A percentile compares a stretch with the other conserved stretches of the same genome.
These are phyloP conservation scores for Nineta flava DNA, from an alignment of 2,888 invertebrate genomes.

Conservation along the genomic window DNA sequence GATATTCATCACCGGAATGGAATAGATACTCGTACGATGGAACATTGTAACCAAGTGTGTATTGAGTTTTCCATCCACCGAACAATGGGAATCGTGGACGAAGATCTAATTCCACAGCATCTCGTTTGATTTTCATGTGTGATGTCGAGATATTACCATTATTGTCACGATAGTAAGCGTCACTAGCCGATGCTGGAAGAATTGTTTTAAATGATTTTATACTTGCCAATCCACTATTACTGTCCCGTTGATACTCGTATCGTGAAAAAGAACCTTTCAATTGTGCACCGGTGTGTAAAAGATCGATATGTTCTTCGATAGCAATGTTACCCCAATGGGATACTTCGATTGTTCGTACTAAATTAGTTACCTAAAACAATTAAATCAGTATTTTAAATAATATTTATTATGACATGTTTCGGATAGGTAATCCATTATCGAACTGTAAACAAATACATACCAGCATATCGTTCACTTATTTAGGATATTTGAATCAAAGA, in stretches of 20 bases:
- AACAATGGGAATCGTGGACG: slow-evolving; percentile 93
- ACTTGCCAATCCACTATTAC: slow-evolving; percentile 73
- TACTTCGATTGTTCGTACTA: slow-evolving; percentile 82
- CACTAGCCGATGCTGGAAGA: slow-evolving; percentile 74
- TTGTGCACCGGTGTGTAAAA: slow-evolving; percentile 83
- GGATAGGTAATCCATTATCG: too few species aligned
- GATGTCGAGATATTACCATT: slow-evolving; percentile 99
- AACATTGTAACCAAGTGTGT: slow-evolving; percentile 91
- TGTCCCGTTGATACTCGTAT: slow-evolving; percentile 92
- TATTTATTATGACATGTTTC: too few species aligned
- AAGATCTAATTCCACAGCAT: slow-evolving; percentile 90
- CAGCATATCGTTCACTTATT: too few species aligned
- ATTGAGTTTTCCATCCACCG: slow-evolving; percentile 98
- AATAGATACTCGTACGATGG: slow-evolving; percentile 94
- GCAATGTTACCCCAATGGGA: slow-evolving; percentile 99
- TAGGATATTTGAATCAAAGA: too few species aligned
- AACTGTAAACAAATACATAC: too few species aligned
- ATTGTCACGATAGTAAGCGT: slow-evolving; percentile 94
- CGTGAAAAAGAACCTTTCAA: slow-evolving; percentile 92
- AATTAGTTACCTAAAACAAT: slow-evolving; percentile 33
- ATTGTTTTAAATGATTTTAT: slow-evolving; percentile 82
- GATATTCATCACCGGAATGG: slow-evolving; percentile 60
- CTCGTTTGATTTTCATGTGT: slow-evolving; percentile 71
- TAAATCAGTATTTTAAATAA: too few species aligned
- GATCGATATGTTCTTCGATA: slow-evolving; percentile 83